phyloP scores from a whole-genome alignment of 2,888 invertebrate species.

The Phengaris alcon region DNA sequence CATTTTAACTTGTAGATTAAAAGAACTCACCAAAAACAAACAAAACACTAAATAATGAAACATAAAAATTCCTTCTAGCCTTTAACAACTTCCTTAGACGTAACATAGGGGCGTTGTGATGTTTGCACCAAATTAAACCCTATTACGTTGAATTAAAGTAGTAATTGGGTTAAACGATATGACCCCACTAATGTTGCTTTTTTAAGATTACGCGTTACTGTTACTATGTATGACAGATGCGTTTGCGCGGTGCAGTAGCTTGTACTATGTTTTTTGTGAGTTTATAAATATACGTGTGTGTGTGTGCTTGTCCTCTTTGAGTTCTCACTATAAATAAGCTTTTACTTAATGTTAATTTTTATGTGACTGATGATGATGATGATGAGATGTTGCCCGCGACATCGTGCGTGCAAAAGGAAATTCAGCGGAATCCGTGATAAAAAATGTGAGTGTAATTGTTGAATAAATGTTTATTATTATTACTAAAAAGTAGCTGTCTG shows the following conservation, averaged over 20 bases:
- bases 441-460: too few relatives aligned
- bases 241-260: not conserved
- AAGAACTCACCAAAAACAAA: conserved; percentile 54
- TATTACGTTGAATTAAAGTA: not conserved
- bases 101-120: conserved; percentile 49
- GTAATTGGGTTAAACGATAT: not conserved
- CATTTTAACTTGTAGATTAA: conserved; percentile 28
- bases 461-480: too few relatives aligned
- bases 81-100: conserved; percentile 63
- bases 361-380: too few relatives aligned
- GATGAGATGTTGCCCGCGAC: too few relatives aligned
- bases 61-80: conserved; percentile 67
- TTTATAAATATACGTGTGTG: not conserved
- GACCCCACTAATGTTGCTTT: not conserved
- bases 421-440: too few relatives aligned
- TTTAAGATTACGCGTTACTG: conserved; percentile 16
- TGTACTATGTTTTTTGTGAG: not conserved
- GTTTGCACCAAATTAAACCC: not conserved
- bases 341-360: too few relatives aligned
- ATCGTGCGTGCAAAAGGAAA: too few relatives aligned
- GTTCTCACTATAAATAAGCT: too few relatives aligned
- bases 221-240: not conserved
- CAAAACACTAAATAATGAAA: conserved; percentile 61
- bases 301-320: too few relatives aligned
- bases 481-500: too few relatives aligned